Percentiles rank a stretch among this genome's conserved stretches.
These are phyloP conservation scores for Chlorops oryzae DNA, from an alignment of 1,140 invertebrate genomes.

Conservation along the genomic window DNA sequence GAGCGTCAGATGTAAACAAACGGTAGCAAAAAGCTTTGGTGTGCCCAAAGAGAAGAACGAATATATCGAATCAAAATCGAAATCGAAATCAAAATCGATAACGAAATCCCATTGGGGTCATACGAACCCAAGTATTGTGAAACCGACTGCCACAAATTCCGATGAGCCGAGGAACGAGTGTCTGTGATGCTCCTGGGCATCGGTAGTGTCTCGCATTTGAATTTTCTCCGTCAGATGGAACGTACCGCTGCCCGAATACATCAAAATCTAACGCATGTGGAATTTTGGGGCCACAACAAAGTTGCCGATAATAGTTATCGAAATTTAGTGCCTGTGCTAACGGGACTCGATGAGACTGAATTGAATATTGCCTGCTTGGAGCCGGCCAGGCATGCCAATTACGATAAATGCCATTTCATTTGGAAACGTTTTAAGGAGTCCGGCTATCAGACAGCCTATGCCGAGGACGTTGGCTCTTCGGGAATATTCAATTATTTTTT, in stretches of 20 bases:
- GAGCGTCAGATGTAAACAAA: conserved; percentile 4
- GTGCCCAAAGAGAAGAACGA: neutral
- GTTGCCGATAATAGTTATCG: conserved; percentile 79
- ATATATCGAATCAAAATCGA: too few relatives aligned
- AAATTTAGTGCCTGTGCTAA: conserved; percentile 68
- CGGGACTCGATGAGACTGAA: conserved; percentile 58
- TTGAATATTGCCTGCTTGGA: conserved; percentile 58
- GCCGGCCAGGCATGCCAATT: conserved; percentile 35
- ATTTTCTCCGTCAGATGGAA: conserved; percentile 77
- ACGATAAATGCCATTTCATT: conserved; percentile 68
- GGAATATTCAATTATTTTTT: conserved; percentile 74
- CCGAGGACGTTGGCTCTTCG: conserved; percentile 67
- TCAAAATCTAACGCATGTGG: conserved; percentile 57
- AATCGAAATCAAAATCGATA: too few relatives aligned
- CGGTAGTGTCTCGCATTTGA: conserved; percentile 78
- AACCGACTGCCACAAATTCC: conserved; percentile 17
- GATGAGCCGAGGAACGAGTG: conserved; percentile 30
- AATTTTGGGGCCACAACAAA: conserved; percentile 75
- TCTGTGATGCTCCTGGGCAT: conserved; percentile 74
- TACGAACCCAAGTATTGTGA: neutral
- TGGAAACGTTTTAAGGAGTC: conserved; percentile 70
- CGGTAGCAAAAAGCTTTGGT: too few relatives aligned
- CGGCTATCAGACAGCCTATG: conserved; percentile 69
- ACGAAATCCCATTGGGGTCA: neutral
- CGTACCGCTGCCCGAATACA: conserved; percentile 58